Conservation (phyloP, 2,797 vertebrate genomes). For the Cynodonichthys magdalenae region DNA sequence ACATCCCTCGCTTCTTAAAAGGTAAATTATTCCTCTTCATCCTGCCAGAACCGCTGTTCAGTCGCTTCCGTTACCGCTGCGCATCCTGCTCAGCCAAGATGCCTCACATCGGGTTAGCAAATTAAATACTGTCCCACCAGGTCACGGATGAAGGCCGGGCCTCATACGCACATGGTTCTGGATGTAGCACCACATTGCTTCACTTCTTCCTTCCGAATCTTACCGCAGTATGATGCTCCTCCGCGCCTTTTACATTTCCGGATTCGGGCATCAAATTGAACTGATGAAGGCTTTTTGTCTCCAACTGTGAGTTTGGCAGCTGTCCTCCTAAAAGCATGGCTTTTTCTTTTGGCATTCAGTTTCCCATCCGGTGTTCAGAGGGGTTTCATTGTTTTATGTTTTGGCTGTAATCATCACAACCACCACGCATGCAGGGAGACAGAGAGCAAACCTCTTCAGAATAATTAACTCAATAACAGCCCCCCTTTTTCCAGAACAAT, state of each 20-base stretch:
- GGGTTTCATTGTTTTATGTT: neutral
- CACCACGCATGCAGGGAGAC: conserved; percentile 6
- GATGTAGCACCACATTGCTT: conserved; percentile 16
- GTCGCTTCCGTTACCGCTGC: conserved; percentile 49
- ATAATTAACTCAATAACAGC: conserved; percentile 1
- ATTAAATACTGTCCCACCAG: neutral
- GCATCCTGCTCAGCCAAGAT: conserved; percentile 46
- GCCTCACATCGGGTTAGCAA: conserved; percentile 22
- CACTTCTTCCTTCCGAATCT: too few relatives aligned
- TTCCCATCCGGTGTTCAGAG: neutral
- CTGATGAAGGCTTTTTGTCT: conserved; percentile 49
- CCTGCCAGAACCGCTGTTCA: conserved; percentile 20
- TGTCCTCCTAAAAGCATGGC: conserved; percentile 3
- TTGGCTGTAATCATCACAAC: conserved; percentile 9
- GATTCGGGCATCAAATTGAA: conserved; percentile 40
- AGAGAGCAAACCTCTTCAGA: neutral
- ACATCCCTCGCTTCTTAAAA: conserved; percentile 14
- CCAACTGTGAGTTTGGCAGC: neutral
- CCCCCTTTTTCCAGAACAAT: neutral
- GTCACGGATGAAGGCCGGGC: conserved; percentile 18
- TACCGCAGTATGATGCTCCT: conserved; percentile 74
- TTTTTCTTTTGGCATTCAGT: conserved; percentile 1
- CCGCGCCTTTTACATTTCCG: conserved; percentile 67
- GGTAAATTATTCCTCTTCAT: conserved; percentile 27
- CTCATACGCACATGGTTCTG: conserved; percentile 47